Evolutionary conservation across 2,113 vertebrate species (phyloP).

Genomic region (Callopanchax toddi): DNA sequence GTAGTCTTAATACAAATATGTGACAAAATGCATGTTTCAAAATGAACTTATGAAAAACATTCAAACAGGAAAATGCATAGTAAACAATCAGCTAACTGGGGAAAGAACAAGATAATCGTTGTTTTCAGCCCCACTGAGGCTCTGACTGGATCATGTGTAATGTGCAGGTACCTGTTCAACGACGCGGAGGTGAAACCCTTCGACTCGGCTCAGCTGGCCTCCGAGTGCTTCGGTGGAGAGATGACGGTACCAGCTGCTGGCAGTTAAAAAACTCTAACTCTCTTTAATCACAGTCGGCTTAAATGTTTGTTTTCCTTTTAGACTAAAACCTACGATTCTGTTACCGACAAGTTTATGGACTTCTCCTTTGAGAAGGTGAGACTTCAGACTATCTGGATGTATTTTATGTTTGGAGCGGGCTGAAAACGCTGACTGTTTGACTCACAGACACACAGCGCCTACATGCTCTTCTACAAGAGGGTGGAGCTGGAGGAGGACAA

Average conservation of each 20-base stretch:
- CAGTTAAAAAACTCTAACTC: accelerated
- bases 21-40: too few species aligned
- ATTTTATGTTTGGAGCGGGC: too few species aligned
- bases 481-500: constrained; percentile 97
- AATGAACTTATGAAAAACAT: too few species aligned
- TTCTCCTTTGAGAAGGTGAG: constrained; percentile 99
- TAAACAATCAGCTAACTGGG: too few species aligned
- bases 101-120: too few species aligned
- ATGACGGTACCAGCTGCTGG: constrained; percentile 86
- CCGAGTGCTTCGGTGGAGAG: constrained; percentile 97
- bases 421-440: not conserved
- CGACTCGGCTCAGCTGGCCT: constrained; percentile 96
- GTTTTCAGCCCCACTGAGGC: too few species aligned
- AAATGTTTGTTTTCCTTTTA: constrained; percentile 63
- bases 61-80: too few species aligned
- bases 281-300: not conserved
- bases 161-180: constrained; percentile 95
- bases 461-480: constrained; percentile 99
- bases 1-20: too few species aligned
- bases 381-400: not conserved
- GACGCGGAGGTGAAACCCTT: constrained; percentile 98
- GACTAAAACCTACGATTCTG: constrained; percentile 99
- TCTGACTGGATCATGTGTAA: not conserved
- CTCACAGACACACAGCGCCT: constrained; percentile 95
- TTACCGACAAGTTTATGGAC: constrained; percentile 99